Evolutionary conservation across 2,888 invertebrate genomes (phyloP), one percentile per base, ranked within the genome.

Genomic region (Dusona sp.): DNA sequence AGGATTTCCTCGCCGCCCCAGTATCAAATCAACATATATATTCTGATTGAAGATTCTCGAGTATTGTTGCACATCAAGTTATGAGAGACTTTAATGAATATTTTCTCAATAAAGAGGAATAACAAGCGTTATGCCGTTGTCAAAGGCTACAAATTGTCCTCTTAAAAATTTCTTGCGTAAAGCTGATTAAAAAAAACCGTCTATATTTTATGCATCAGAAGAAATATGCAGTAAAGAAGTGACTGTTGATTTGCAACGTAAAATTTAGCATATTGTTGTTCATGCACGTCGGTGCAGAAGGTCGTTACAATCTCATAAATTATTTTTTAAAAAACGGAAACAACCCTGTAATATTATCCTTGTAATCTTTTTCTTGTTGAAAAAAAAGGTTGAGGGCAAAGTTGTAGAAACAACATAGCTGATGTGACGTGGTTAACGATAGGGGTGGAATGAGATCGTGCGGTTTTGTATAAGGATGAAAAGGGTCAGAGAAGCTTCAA

Each of bases 401-500:
- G 36, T 36, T 54, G 29, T 61, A 42, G 68, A 45, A 45, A 33
- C 42, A 61, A 64, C 25, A 22, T 29, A 33, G n/a, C 61, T 77
- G 61, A 78, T 77, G 61, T 16, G 68, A 48, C 36, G 70, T 70
- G 72, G 70, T 83, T 25, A 57, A 79, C 73, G 79, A 68, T 3
- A 48, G 68, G 61, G 25, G 19, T n/a, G 65, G 51, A 4, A 54
- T 45, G 61, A 72, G n/a, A 38, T 42, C 13, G 25, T 33, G 48
- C 22, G 74, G 22, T 42, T 61, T 51, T 51, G 73, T 68, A 38
- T 36, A 33, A 82, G 57, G 51, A 73, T 51, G 7, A 74, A 74
- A 79, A 75, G 70, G 73, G 77, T 68, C 13, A 73, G 74, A 42
- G 67, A 82, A 82, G 61, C 65, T 33, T 57, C 61, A 73, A 73